Evolutionary conservation across 1,140 invertebrate species (phyloP), one percentile per base, ranked within the genome.

Genomic region (Drosophila pseudoananassae): DNA sequence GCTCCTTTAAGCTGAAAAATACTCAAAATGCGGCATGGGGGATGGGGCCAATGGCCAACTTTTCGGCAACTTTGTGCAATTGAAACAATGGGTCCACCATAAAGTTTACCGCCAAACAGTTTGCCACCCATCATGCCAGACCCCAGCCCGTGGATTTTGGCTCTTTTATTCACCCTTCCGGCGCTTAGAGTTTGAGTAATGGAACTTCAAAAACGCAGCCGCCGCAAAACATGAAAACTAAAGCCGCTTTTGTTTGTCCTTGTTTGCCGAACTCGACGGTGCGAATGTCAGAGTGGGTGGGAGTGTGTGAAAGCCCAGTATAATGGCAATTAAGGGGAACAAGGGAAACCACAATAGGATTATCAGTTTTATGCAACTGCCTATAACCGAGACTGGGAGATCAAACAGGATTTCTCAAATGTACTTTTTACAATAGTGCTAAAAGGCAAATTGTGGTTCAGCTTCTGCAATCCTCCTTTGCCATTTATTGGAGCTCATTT

Each of bases 151-250:
- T 46, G 9, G n/a, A 25, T 7, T 33, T 46, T 10, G 43, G 23
- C 36, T 54, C 45, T 68, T 54, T 55, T 72, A 68, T 77, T 65
- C 63, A 61, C 36, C 27, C 60, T 75, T 50, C 50, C 14, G 55
- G 59, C 60, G 72, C 40, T 76, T 75, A 53, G 78, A 59, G 75
- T 65, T 78, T 88, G 83, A 87, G 83, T 88, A 87, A 87, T 88
- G 82, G 83, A 69, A 80, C 78, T 85, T 88, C 82, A 88, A 87
- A 77, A 87, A 88, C 83, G 83, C 82, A 87, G 61, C 46, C 65
- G 71, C 82, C 82, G 46, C 82, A 87, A 76, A 87, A 87, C 82
- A 87, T 78, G 75, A 65, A 78, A 83, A 69, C 78, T 52, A 87
- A 88, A 88, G 83, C 83, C 75, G 75, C 71, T 88, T 87, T 76